These are phyloP conservation scores for Paramacrobiotus metropolitanus DNA, from an alignment of 1,140 invertebrate genomes.

Conservation along the genomic window DNA sequence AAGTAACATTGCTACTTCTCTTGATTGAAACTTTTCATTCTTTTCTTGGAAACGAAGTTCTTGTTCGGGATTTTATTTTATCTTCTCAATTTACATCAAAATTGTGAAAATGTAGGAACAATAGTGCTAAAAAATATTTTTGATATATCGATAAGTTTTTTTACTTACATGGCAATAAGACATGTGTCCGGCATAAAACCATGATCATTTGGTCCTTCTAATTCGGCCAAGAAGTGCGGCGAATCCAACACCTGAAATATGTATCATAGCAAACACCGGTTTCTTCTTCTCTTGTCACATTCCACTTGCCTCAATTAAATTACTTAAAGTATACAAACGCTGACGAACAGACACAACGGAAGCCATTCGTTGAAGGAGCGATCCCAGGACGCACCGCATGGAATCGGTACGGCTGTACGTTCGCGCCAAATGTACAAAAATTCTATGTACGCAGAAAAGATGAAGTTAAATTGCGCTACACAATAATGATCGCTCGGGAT, in stretches of 20 bases:
- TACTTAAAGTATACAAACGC: background rate
- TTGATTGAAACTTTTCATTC: too few species aligned
- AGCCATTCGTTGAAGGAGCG: background rate
- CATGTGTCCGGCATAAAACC: background rate
- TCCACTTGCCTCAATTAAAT: background rate
- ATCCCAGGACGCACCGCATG: conserved; percentile 2
- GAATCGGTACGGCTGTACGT: background rate
- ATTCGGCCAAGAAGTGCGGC: background rate
- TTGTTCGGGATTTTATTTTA: too few species aligned
- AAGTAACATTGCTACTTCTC: too few species aligned
- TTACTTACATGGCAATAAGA: background rate
- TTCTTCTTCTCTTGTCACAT: background rate
- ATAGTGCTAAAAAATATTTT: too few species aligned
- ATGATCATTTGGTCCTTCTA: background rate
- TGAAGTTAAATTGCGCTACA: background rate
- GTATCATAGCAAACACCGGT: background rate
- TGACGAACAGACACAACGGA: background rate
- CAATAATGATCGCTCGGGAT: too few species aligned
- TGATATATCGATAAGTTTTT: too few species aligned
- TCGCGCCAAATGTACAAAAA: background rate
- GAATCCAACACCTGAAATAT: background rate
- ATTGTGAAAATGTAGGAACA: too few species aligned
- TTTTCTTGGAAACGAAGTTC: too few species aligned
- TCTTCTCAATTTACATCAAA: too few species aligned
- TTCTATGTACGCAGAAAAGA: background rate